Evolutionary conservation across 2,888 invertebrate species (phyloP), one percentile per base, ranked within the genome.

Genomic region (Drosophila algonquin): DNA sequence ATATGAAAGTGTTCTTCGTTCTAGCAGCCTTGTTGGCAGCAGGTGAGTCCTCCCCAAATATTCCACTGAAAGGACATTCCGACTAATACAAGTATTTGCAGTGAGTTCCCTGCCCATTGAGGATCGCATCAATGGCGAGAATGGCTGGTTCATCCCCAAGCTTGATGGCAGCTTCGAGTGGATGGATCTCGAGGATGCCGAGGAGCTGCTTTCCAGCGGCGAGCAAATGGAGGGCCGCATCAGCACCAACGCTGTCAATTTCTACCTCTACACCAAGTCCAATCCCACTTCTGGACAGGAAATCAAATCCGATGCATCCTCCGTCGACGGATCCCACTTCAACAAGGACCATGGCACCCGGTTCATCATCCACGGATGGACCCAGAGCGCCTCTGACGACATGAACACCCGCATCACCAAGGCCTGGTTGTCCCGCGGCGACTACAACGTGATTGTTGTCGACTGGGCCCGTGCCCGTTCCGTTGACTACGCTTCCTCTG

Each of bases 381-480:
- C 93, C 50, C 93, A 93, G 75, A 92, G 93, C 79, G 93, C 93
- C 48, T 90, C 92, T 54, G 93, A 94, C 30, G 57, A 63, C 6
- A 69, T 90, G 14, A 91, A 91, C 55, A 54, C 44, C 12, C 63
- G 72, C n/a, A 82, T 91, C 1, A 90, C 90, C 47, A 70, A 71
- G 14, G 94, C 94, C 0, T 94, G 94, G 79, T 89, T 95, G 6
- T 93, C 93, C 58, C 91, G 93, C 8, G 94, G 93, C 40, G 93
- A 94, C 67, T 90, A 93, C 70, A 95, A 95, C 72, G 93, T 95
- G 50, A 93, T 95, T 51, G 93, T 93, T 1, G 93, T 95, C 1
- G 94, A 95, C 78, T 95, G 94, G 94, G 92, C 91, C 0, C 94
- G 94, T 3, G 94, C 94, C 0, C 80, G 82, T 12, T 94, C 93